These are phyloP conservation scores for Malurus elegans DNA, from an alignment of 2,113 vertebrate genomes.

Conservation along the genomic window DNA sequence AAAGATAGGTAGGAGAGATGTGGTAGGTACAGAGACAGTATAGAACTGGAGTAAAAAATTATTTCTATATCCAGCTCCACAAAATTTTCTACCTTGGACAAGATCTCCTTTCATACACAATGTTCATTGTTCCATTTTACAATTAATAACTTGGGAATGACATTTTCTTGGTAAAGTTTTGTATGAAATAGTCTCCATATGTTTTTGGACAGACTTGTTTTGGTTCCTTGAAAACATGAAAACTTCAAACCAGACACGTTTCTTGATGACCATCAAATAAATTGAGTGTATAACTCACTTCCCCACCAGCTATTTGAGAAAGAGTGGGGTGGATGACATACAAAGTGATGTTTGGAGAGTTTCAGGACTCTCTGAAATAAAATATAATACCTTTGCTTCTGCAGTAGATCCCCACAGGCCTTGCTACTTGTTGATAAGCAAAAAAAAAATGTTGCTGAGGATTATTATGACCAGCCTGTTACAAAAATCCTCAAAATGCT, in stretches of 20 bases:
- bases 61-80: neutral
- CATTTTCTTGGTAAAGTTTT: neutral
- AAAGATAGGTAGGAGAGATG: neutral
- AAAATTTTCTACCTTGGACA: neutral
- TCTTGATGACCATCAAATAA: neutral
- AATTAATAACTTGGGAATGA: neutral
- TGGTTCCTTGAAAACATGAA: neutral
- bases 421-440: neutral
- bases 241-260: neutral
- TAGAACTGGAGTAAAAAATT: neutral
- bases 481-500: neutral
- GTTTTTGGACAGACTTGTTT: neutral
- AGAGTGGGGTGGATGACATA: neutral
- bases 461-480: neutral
- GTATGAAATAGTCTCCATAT: neutral
- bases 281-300: neutral
- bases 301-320: neutral
- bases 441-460: neutral
- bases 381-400: neutral
- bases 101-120: neutral
- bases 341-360: neutral
- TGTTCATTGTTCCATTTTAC: neutral
- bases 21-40: neutral
- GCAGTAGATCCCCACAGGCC: neutral
- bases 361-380: neutral